Conservation (phyloP, 2,888 invertebrate species). For the Augiades crinisus region DNA sequence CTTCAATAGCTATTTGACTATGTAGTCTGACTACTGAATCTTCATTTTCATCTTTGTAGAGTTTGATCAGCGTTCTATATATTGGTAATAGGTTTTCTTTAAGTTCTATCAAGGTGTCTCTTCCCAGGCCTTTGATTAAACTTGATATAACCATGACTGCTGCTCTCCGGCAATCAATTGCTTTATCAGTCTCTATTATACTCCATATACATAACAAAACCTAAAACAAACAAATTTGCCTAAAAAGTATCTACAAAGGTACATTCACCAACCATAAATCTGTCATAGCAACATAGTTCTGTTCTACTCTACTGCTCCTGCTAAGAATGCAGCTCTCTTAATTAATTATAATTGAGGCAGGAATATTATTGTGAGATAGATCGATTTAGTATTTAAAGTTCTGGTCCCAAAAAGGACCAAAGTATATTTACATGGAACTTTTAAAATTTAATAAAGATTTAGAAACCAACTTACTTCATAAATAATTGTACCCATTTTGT, state of each 20-base stretch:
- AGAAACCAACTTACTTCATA: slow-evolving; percentile 82
- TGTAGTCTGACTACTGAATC: slow-evolving; percentile 86
- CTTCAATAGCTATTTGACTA: slow-evolving; percentile 88
- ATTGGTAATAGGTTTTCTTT: slow-evolving; percentile 85
- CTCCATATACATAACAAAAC: slow-evolving; percentile 86
- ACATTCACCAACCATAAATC: too few species aligned
- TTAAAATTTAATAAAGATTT: too few species aligned
- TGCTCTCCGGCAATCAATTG: slow-evolving; percentile 88
- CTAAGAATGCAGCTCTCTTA: too few species aligned
- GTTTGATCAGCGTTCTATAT: slow-evolving; percentile 85
- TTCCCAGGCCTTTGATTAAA: slow-evolving; percentile 87
- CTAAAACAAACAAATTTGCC: slow-evolving; percentile 62
- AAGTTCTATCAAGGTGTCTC: slow-evolving; percentile 84
- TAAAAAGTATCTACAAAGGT: too few species aligned
- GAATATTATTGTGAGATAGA: too few species aligned
- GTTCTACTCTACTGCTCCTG: too few species aligned
- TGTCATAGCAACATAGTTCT: too few species aligned
- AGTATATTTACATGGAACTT: too few species aligned
- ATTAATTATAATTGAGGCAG: too few species aligned
- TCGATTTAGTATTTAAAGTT: too few species aligned
- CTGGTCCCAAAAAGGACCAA: too few species aligned
- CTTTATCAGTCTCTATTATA: slow-evolving; percentile 86
- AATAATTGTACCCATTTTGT: slow-evolving; percentile 86
- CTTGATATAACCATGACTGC: slow-evolving; percentile 89
- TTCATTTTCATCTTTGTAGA: slow-evolving; percentile 83